phyloP scores from a whole-genome alignment of 2,797 vertebrate genomes.

The Pangasius mekongensis region DNA sequence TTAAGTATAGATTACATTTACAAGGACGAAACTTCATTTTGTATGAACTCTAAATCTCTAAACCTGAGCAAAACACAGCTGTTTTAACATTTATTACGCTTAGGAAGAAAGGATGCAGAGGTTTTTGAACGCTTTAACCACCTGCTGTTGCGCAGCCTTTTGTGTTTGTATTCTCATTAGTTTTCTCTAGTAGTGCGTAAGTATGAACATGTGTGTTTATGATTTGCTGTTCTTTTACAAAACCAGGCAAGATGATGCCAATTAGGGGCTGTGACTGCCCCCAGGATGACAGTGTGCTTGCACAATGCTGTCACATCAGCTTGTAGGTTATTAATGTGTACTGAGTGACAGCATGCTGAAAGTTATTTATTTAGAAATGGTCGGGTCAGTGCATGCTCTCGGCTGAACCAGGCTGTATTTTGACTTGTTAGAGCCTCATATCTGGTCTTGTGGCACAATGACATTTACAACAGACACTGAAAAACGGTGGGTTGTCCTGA shows the following conservation, averaged over 20 bases:
- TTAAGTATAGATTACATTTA: neutral
- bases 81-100: constrained; percentile 47
- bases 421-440: constrained; percentile 42
- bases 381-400: constrained; percentile 46
- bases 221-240: constrained; percentile 49
- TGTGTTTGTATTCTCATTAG: constrained; percentile 48
- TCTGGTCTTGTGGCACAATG: constrained; percentile 38
- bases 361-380: constrained; percentile 57
- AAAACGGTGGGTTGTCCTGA: constrained; percentile 39
- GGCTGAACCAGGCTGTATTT: constrained; percentile 37
- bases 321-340: constrained; percentile 55
- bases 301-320: constrained; percentile 57
- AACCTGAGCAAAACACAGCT: constrained; percentile 26
- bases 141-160: constrained; percentile 49
- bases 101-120: constrained; percentile 36
- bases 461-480: constrained; percentile 45
- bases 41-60: constrained; percentile 8
- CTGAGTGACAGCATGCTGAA: constrained; percentile 58
- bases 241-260: constrained; percentile 50
- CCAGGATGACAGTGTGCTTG: constrained; percentile 51
- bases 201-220: constrained; percentile 57
- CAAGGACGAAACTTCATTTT: constrained; percentile 33
- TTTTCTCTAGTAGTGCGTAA: constrained; percentile 50
- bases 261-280: constrained; percentile 52
- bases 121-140: constrained; percentile 49